phyloP scores from a whole-genome alignment of 2,888 invertebrate genomes.

The Acanthosepion lycidas region DNA sequence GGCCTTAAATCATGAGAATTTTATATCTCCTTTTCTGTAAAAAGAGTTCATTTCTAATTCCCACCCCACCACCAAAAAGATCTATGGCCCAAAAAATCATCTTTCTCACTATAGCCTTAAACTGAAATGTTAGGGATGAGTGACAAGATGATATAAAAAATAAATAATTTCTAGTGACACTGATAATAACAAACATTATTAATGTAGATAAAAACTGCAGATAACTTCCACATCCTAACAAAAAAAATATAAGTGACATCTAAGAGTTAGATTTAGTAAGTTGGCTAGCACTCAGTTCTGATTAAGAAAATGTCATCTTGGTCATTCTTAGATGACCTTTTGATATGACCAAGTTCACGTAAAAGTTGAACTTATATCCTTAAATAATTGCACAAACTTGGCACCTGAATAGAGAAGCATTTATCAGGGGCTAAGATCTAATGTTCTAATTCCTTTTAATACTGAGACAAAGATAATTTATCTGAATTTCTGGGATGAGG shows the following conservation, averaged over 20 bases:
- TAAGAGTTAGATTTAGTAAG: background rate
- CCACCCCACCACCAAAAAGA: background rate
- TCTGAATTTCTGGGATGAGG: no score
- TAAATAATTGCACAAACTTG: background rate
- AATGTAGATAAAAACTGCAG: background rate
- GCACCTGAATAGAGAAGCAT: conserved; percentile 8
- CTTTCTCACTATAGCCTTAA: background rate
- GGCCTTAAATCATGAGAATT: background rate
- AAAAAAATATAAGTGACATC: background rate
- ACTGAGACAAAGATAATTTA: background rate
- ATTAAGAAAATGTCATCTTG: background rate
- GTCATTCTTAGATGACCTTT: background rate
- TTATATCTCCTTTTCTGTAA: background rate
- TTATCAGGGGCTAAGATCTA: background rate
- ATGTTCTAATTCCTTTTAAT: background rate
- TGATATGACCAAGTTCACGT: background rate
- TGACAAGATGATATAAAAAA: conserved; percentile 18
- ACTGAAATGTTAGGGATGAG: background rate
- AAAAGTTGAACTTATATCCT: background rate
- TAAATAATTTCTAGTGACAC: background rate
- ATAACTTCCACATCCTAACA: background rate
- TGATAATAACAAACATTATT: background rate
- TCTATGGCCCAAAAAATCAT: background rate
- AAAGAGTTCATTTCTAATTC: background rate
- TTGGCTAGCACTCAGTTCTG: background rate